Conservation (phyloP, 2,113 vertebrate species). For the Erythrocercus mccallii region DNA sequence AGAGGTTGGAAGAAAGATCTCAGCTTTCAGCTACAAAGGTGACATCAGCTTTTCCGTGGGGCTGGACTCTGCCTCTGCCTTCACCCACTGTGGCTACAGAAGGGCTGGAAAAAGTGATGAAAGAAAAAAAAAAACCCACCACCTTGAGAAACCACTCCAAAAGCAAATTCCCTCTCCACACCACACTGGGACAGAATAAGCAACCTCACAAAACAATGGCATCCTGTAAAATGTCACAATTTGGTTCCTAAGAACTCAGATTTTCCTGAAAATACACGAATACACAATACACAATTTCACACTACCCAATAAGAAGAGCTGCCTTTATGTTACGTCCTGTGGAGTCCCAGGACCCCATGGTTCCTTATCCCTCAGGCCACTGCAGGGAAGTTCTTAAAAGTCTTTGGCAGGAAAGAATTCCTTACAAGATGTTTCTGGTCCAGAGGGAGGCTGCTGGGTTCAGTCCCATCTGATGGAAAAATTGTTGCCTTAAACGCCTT, state of each 20-base stretch:
- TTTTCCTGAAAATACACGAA: neutral
- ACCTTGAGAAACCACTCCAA: neutral
- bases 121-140: neutral
- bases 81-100: neutral
- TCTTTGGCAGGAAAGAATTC: neutral
- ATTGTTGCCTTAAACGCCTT: neutral
- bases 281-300: neutral
- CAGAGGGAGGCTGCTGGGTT: neutral
- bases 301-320: neutral
- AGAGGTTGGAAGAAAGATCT: neutral
- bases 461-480: neutral
- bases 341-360: neutral
- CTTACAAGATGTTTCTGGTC: neutral
- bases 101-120: neutral
- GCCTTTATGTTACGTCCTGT: neutral
- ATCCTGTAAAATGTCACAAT: neutral
- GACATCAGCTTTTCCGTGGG: neutral
- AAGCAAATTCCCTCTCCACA: neutral
- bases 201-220: neutral
- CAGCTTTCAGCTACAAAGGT: neutral
- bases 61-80: neutral
- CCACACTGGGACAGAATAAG: neutral
- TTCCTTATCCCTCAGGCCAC: neutral
- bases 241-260: neutral
- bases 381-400: neutral